Percentiles rank a stretch among this genome's conserved stretches.
Conservation (phyloP, 2,797 vertebrate species). For the Phaenicophaeus curvirostris region DNA sequence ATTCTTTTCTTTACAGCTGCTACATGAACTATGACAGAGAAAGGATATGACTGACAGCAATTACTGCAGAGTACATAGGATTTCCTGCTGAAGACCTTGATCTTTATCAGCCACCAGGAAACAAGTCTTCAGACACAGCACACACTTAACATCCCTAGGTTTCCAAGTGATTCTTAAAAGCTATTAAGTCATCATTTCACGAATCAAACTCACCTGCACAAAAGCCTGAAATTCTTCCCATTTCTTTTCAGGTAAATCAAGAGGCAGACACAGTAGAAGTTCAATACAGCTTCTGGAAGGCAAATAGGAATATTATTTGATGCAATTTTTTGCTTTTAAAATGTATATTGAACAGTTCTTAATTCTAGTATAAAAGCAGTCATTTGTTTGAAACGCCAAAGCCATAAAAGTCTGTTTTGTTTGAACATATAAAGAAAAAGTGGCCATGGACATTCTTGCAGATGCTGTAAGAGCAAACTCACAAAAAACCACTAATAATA, state of each 20-base stretch:
- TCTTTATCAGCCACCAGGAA: neutral
- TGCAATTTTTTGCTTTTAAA: neutral
- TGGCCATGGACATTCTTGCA: neutral
- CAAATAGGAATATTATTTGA: slow-evolving; percentile 11
- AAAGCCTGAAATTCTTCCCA: slow-evolving; percentile 90
- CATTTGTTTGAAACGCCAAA: neutral
- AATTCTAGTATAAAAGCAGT: neutral
- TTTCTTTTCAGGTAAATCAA: slow-evolving; percentile 86
- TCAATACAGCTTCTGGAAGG: slow-evolving; percentile 91
- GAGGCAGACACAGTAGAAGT: slow-evolving; percentile 88
- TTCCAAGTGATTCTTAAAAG: neutral
- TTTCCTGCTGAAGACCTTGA: neutral
- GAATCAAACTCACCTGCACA: slow-evolving; percentile 86
- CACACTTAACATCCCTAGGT: neutral
- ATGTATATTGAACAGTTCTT: neutral
- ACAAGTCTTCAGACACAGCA: neutral
- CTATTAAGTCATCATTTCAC: neutral
- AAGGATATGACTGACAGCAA: neutral
- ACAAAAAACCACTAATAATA: neutral
- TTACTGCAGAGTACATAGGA: neutral
- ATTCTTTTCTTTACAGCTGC: neutral
- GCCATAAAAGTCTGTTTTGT: neutral
- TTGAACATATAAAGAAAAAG: neutral
- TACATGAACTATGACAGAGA: neutral
- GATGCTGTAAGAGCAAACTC: neutral